phyloP scores from a whole-genome alignment of 37 sponge, comb jelly and placozoan species.

The Tethya wilhelma region DNA sequence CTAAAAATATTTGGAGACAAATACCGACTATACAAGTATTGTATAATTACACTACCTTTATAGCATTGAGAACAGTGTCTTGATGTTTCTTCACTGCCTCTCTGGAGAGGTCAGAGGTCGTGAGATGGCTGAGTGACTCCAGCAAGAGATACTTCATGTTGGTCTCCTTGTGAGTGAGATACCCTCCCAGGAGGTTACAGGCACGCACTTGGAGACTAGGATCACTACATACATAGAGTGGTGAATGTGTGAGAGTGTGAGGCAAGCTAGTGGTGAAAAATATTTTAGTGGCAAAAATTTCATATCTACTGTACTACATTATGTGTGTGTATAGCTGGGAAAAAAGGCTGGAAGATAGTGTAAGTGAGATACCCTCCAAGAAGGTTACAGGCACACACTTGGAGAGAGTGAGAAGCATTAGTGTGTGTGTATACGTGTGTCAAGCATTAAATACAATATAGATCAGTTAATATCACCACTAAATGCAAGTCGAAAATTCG shows the following conservation, averaged over 20 bases:
- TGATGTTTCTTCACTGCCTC: slow-evolving; percentile 95
- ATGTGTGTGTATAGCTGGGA: neutral
- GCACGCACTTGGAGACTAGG: slow-evolving; percentile 85
- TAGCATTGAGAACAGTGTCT: slow-evolving; percentile 75
- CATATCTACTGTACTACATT: no score
- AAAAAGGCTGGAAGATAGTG: neutral
- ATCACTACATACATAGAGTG: slow-evolving; percentile 61
- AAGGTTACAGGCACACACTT: slow-evolving; percentile 87
- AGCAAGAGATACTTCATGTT: slow-evolving; percentile 92
- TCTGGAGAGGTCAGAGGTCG: slow-evolving; percentile 79
- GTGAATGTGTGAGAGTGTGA: neutral
- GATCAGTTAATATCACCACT: no score
- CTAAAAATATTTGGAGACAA: no score
- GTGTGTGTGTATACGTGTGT: no score
- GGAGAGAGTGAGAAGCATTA: no score
- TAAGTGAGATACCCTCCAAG: slow-evolving; percentile 85
- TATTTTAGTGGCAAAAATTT: neutral
- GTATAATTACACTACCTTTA: no score
- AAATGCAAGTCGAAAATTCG: no score
- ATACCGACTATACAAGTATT: no score
- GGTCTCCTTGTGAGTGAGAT: slow-evolving; percentile 86
- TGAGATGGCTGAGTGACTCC: slow-evolving; percentile 83
- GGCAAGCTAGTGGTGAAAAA: neutral
- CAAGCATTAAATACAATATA: no score
- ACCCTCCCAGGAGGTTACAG: slow-evolving; percentile 87